Evolutionary conservation across 2,888 invertebrate species (phyloP).

Genomic region (Allygus modestus): DNA sequence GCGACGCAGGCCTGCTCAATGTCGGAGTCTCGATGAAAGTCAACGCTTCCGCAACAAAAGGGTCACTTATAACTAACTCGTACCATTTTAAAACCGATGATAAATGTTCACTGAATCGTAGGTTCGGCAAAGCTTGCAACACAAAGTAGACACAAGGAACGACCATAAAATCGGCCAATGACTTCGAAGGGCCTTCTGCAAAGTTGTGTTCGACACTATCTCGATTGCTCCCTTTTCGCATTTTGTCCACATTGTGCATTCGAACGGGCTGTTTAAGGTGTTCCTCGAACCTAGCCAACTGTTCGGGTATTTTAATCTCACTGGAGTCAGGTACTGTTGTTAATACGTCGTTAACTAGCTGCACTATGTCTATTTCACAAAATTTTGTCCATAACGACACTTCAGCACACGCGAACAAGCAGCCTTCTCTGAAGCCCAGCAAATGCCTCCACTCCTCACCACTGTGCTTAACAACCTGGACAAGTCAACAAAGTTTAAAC

Average conservation of each 20-base stretch:
- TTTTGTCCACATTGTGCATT: constrained; percentile 83
- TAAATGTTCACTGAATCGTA: constrained; percentile 75
- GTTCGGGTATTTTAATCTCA: constrained; percentile 79
- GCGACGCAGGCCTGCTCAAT: background rate
- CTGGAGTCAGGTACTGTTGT: constrained; percentile 63
- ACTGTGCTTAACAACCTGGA: constrained; percentile 70
- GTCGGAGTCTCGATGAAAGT: background rate
- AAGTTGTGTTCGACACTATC: constrained; percentile 81
- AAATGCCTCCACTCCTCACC: constrained; percentile 76
- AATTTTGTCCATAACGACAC: constrained; percentile 94
- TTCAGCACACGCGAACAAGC: constrained; percentile 90
- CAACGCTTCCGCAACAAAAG: constrained; percentile 42
- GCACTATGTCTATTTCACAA: constrained; percentile 82
- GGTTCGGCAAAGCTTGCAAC: constrained; percentile 75
- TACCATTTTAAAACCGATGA: constrained; percentile 84
- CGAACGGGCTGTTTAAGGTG: constrained; percentile 90
- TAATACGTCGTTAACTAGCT: constrained; percentile 74
- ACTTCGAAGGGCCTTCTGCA: constrained; percentile 90
- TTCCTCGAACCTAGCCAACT: constrained; percentile 87
- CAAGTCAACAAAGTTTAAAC: background rate
- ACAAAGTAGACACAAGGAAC: constrained; percentile 84
- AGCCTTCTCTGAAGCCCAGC: constrained; percentile 88
- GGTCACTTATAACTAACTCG: constrained; percentile 66
- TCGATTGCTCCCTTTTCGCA: constrained; percentile 76
- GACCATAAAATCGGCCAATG: constrained; percentile 90